A percentile compares a stretch with the other conserved stretches of the same genome.
These are phyloP conservation scores for Oreochromis niloticus DNA, from an alignment of 2,113 vertebrate genomes.

Conservation along the genomic window DNA sequence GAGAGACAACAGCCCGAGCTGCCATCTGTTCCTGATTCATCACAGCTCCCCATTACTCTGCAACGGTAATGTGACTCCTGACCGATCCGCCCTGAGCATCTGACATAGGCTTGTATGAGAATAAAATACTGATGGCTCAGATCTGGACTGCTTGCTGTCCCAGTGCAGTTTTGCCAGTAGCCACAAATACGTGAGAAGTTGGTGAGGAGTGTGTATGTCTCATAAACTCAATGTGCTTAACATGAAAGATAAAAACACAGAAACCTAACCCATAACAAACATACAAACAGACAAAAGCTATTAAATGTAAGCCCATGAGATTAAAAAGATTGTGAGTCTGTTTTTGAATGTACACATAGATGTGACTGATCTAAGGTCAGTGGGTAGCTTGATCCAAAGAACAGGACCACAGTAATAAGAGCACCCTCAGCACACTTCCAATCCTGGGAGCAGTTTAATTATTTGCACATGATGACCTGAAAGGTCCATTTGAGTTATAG, in stretches of 20 bases:
- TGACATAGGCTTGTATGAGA: neutral
- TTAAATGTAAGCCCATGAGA: neutral
- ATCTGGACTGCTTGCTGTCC: neutral
- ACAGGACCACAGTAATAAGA: neutral
- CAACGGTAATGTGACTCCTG: constrained; percentile 49
- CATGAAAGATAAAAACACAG: neutral
- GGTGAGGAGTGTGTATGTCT: neutral
- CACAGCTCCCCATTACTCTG: constrained; percentile 32
- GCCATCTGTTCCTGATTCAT: constrained; percentile 63
- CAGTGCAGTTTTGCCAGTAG: neutral
- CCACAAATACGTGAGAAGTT: neutral
- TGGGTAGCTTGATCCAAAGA: neutral
- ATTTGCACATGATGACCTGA: neutral
- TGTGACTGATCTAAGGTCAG: neutral
- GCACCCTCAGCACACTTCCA: neutral
- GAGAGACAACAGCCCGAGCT: constrained; percentile 32
- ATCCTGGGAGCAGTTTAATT: neutral
- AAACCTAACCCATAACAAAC: neutral
- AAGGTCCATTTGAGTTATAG: neutral
- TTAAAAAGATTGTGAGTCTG: neutral
- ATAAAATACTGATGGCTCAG: neutral
- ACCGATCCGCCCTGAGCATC: constrained; percentile 30
- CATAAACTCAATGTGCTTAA: neutral
- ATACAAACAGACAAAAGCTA: neutral
- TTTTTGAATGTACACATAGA: neutral